These are phyloP conservation scores for Dione vanillae DNA, from an alignment of 2,888 invertebrate species.

Conservation along the genomic window DNA sequence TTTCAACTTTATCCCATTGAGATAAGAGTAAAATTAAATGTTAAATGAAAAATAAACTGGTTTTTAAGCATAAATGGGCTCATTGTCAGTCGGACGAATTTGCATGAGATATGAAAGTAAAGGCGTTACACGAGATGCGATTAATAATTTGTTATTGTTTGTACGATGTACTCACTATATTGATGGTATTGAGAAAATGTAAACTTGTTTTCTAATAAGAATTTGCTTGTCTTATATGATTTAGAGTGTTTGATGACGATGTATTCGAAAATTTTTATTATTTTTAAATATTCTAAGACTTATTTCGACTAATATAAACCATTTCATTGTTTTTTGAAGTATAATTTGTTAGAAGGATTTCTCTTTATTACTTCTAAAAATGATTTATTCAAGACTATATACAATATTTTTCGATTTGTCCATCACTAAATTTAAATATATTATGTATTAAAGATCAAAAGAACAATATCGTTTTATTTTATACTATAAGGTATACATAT, in stretches of 20 bases:
- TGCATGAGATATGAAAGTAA: slow-evolving; percentile 80
- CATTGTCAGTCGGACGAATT: slow-evolving; percentile 79
- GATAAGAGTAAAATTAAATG: slow-evolving; percentile 40
- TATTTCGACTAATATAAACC: too few relatives aligned
- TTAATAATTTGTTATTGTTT: slow-evolving; percentile 53
- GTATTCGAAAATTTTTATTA: too few relatives aligned
- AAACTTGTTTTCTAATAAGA: slow-evolving; percentile 16
- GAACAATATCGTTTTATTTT: too few relatives aligned
- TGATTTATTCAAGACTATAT: too few relatives aligned
- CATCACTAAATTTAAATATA: too few relatives aligned
- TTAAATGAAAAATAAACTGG: slow-evolving; percentile 47
- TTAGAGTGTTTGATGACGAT: neutral
- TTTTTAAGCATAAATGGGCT: slow-evolving; percentile 68
- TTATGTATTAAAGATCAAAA: too few relatives aligned
- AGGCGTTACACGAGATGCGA: slow-evolving; percentile 63
- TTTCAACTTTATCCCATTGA: slow-evolving; percentile 40
- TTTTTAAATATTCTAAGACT: too few relatives aligned
- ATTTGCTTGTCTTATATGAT: slow-evolving; percentile 1
- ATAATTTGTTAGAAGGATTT: too few relatives aligned
- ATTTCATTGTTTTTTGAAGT: too few relatives aligned
- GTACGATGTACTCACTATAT: slow-evolving; percentile 26
- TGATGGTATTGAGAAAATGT: slow-evolving; percentile 9
- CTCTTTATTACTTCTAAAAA: too few relatives aligned
- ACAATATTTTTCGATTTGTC: too few relatives aligned
- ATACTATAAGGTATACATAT: too few relatives aligned